Evolutionary conservation across 2,797 vertebrate species (phyloP).

Genomic region (Carduelis carduelis): DNA sequence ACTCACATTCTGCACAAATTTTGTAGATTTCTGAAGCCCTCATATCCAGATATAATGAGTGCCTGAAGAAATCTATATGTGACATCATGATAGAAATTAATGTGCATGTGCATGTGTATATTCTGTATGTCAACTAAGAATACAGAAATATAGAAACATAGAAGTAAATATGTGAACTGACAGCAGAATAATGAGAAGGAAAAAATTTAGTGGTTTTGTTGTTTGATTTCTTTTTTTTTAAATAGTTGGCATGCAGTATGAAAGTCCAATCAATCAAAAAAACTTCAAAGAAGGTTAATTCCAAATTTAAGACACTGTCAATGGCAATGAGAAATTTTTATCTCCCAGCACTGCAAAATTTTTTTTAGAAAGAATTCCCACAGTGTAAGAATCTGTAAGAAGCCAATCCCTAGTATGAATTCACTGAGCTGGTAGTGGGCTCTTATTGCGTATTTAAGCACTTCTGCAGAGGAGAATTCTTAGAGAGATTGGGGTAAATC

Average conservation of each 20-base stretch:
- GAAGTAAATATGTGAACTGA: background rate
- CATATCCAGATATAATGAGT: background rate
- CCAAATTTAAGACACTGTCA: background rate
- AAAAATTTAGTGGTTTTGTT: background rate
- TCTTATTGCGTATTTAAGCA: constrained; percentile 37
- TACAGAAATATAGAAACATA: background rate
- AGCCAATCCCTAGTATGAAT: background rate
- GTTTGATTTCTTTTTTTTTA: background rate
- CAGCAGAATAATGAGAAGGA: background rate
- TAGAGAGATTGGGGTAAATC: constrained; percentile 45
- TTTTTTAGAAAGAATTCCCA: constrained; percentile 42
- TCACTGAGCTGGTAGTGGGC: constrained; percentile 18
- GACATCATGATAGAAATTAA: background rate
- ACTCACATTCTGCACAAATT: background rate
- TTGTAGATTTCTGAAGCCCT: background rate
- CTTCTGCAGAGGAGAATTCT: constrained; percentile 29
- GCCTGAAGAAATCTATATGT: background rate
- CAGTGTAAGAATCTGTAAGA: background rate
- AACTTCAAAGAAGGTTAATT: background rate
- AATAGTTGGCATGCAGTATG: background rate
- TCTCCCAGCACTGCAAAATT: background rate
- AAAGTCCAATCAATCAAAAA: background rate
- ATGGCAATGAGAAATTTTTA: background rate
- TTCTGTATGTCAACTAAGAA: background rate
- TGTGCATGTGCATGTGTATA: background rate